Percentiles rank a stretch among this genome's conserved stretches.
Evolutionary conservation across 2,113 vertebrate species (phyloP).

Genomic region (Carassius gibelio): DNA sequence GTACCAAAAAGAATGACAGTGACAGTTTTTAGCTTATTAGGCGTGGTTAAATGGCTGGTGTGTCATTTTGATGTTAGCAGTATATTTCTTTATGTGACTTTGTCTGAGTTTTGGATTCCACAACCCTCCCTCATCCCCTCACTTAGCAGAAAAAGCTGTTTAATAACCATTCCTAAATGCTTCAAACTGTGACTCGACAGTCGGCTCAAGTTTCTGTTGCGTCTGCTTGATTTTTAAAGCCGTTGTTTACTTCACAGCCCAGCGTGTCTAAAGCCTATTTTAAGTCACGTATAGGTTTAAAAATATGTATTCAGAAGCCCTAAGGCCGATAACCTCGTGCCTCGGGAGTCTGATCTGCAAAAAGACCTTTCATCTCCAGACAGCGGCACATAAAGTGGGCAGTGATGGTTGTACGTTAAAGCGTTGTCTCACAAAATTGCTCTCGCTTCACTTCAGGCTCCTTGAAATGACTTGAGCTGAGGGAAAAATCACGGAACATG

Average conservation of each 20-base stretch:
- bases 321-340: background rate
- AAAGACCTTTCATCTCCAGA: constrained; percentile 49
- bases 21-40: background rate
- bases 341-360: constrained; percentile 10
- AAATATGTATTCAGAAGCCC: constrained; percentile 11
- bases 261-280: background rate
- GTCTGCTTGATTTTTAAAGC: constrained; percentile 31
- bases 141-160: background rate
- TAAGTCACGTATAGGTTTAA: constrained; percentile 6
- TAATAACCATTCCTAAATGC: constrained; percentile 21
- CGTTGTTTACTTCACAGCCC: constrained; percentile 2
- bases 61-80: background rate
- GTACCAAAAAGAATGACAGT: background rate
- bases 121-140: background rate
- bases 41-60: background rate
- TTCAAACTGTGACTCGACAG: background rate
- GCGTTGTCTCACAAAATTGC: constrained; percentile 50
- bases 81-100: background rate
- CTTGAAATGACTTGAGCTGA: constrained; percentile 42
- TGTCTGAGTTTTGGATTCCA: background rate
- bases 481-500: constrained; percentile 27
- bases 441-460: constrained; percentile 45
- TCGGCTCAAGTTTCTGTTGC: constrained; percentile 3
- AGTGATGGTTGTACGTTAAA: constrained; percentile 36
- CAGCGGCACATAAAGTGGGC: constrained; percentile 49